Base-by-base conservation (phyloP, 2,888 invertebrate genomes). In the Coleophora deauratella region DNA sequence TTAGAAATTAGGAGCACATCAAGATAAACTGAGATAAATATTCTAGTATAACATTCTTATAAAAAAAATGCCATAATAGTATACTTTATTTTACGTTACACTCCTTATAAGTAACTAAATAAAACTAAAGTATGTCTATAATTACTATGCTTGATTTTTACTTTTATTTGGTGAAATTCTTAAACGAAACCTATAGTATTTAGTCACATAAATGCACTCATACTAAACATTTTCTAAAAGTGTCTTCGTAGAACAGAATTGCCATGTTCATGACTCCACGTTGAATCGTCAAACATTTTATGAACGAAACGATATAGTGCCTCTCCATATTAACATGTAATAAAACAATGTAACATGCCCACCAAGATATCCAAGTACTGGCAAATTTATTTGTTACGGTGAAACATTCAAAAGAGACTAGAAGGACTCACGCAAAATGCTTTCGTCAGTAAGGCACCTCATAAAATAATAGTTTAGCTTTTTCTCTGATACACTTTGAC, bases 301-400 rank as follows among this genome's bases (percentile, higher is more conserved):
- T 54, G 46, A 45, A 41, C 44, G 45, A 54, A 38, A 6, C 21
- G 21, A 21, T 21, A 6, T 21, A 6, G 46, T 57, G 58, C 53
- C 55, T 59, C 53, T 58, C 57, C 55, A 60, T 62, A 57, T 57
- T 51, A 46, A 62, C 65, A 62, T 60, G 65, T 62, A 57, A 61
- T 66, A 62, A 66, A 67, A 66, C 49, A 59, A 54, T 57, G 53
- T 54, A 53, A 56, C 50, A 59, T 54, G 50, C 51, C 59, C 59
- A 57, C 58, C 52, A 61, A 57, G 50, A 51, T 51, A 42, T n/a
- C n/a, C 13, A 7, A 38, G n/a, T 28, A 15, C 50, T 56, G 55
- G 60, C 55, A 61, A 56, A 62, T 66, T 63, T 66, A 66, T 61
- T 59, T 54, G 56, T 52, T 51, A 21, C 21, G 21, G 3, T 21